Percentiles rank a stretch among this genome's conserved stretches.
phyloP scores from a whole-genome alignment of 2,113 vertebrate genomes.

The Lamprologus tigripictilis region DNA sequence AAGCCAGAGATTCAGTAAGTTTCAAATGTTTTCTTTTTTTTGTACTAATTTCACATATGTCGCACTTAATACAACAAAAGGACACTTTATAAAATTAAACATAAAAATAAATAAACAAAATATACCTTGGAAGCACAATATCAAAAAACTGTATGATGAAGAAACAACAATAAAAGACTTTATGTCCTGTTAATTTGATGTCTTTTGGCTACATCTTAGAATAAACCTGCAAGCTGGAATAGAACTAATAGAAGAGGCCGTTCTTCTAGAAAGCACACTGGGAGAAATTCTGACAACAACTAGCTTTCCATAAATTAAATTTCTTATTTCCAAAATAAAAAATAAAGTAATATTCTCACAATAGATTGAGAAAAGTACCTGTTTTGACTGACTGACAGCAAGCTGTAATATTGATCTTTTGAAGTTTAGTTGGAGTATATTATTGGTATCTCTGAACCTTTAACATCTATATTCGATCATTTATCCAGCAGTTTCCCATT shows the following conservation, averaged over 20 bases:
- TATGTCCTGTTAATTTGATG: not conserved
- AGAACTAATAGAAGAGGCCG: not conserved
- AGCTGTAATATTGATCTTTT: not conserved
- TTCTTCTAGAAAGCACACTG: not conserved
- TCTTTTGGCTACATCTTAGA: not conserved
- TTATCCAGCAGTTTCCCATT: not conserved
- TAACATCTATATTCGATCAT: not conserved
- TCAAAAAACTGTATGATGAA: not conserved
- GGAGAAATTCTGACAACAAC: not conserved
- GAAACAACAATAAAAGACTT: not conserved
- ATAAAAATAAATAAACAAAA: not conserved
- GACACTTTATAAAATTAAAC: not conserved
- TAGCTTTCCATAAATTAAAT: not conserved
- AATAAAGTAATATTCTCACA: not conserved
- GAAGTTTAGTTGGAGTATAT: not conserved
- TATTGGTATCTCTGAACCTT: not conserved
- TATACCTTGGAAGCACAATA: not conserved
- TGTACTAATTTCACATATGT: not conserved
- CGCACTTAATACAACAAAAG: not conserved
- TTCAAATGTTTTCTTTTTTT: not conserved
- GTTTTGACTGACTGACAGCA: not conserved
- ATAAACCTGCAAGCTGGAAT: not conserved
- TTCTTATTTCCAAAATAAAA: not conserved
- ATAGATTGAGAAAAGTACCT: not conserved
- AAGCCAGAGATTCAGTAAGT: constrained; percentile 95